A percentile compares a stretch with the other conserved stretches of the same genome.
phyloP scores from a whole-genome alignment of 2,888 invertebrate genomes.

The Apamea anceps region DNA sequence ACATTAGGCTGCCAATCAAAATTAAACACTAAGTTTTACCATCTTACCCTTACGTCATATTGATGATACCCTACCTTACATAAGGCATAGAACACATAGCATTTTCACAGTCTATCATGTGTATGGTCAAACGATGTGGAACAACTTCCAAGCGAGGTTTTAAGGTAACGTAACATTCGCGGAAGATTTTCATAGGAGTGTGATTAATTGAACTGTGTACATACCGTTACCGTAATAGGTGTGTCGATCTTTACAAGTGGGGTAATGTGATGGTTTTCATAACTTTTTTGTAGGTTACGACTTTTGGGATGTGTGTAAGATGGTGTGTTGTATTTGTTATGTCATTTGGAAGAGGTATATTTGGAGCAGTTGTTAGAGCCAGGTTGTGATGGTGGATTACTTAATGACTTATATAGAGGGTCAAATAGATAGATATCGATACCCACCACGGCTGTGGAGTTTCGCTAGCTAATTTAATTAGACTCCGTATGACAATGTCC shows the following conservation, averaged over 20 bases:
- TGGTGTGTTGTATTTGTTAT: not conserved
- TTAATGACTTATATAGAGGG: not conserved
- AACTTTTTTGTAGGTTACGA: slow-evolving; percentile 8
- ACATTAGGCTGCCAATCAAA: slow-evolving; percentile 42
- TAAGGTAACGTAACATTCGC: slow-evolving; percentile 42
- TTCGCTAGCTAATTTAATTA: not conserved
- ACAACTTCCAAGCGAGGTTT: slow-evolving; percentile 53
- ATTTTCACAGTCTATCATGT: slow-evolving; percentile 60
- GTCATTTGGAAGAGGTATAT: not conserved
- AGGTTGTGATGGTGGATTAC: not conserved
- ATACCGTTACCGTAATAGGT: slow-evolving; percentile 16
- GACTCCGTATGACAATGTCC: not conserved
- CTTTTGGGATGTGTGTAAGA: not conserved
- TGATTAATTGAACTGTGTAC: slow-evolving; percentile 40
- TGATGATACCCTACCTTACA: slow-evolving; percentile 56
- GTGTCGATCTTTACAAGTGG: slow-evolving; percentile 4
- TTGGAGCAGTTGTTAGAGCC: not conserved
- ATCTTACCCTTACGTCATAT: slow-evolving; percentile 51
- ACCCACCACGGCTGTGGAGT: not conserved
- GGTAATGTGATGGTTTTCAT: slow-evolving; percentile 30
- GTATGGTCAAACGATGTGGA: slow-evolving; percentile 61
- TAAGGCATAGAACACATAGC: slow-evolving; percentile 46
- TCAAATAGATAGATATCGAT: not conserved
- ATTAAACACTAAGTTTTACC: slow-evolving; percentile 31
- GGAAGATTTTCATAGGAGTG: slow-evolving; percentile 46